phyloP scores from a whole-genome alignment of 2,888 invertebrate genomes.

The Harmothoe impar region DNA sequence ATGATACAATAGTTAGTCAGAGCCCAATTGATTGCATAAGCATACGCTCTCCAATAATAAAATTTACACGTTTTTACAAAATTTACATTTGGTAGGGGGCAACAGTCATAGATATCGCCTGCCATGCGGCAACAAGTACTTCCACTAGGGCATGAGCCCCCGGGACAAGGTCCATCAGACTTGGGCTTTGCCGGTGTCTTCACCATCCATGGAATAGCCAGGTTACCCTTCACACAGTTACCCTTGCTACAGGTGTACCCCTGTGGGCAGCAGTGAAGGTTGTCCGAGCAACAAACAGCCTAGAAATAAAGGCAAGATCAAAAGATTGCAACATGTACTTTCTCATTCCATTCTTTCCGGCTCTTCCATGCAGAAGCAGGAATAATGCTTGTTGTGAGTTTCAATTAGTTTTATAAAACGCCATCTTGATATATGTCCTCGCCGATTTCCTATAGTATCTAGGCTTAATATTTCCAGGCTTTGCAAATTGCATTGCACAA shows the following conservation, averaged over 20 bases:
- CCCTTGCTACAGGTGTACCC: conserved; percentile 72
- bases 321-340: too few species aligned
- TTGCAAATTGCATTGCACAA: too few species aligned
- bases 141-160: conserved; percentile 71
- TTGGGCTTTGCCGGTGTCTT: not conserved
- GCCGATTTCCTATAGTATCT: too few species aligned
- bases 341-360: too few species aligned
- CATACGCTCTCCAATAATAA: too few species aligned
- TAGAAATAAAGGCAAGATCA: conserved; percentile 61
- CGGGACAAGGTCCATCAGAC: conserved; percentile 64
- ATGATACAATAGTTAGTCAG: too few species aligned
- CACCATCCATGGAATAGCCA: conserved; percentile 36
- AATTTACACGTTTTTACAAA: not conserved
- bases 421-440: too few species aligned
- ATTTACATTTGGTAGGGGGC: conserved; percentile 76
- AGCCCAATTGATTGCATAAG: too few species aligned
- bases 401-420: too few species aligned
- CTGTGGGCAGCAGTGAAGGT: conserved; percentile 79
- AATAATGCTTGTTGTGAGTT: too few species aligned
- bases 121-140: conserved; percentile 78
- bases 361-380: too few species aligned
- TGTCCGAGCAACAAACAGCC: conserved; percentile 80
- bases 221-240: conserved; percentile 62
- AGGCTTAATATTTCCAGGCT: too few species aligned
- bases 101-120: conserved; percentile 77